phyloP scores from a whole-genome alignment of 2,113 vertebrate species.

The Podarcis muralis region DNA sequence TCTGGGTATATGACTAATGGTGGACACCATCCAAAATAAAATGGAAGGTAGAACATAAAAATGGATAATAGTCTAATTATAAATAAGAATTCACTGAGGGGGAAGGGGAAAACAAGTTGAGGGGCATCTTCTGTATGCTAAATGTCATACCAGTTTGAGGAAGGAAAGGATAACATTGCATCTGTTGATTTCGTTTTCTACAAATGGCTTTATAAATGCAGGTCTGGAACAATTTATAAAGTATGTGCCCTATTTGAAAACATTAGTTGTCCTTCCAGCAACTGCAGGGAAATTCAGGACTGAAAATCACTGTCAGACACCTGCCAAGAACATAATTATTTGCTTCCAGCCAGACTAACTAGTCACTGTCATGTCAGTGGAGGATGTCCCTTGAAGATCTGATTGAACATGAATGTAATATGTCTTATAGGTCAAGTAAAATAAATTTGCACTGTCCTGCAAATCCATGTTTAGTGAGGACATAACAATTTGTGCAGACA shows the following conservation, averaged over 20 bases:
- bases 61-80: neutral
- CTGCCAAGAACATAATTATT: neutral
- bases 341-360: constrained; percentile 21
- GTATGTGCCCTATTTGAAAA: neutral
- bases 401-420: constrained; percentile 23
- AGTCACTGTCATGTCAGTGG: constrained; percentile 31
- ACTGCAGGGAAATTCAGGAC: neutral
- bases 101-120: neutral
- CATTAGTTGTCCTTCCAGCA: neutral
- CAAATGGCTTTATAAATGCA: neutral
- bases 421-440: constrained; percentile 22
- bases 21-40: neutral
- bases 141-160: neutral
- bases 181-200: neutral
- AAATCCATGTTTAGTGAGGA: neutral
- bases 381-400: constrained; percentile 30
- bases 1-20: too few relatives aligned
- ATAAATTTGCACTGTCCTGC: neutral
- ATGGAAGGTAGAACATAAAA: neutral
- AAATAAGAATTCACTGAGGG: neutral
- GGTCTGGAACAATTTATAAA: neutral
- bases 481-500: neutral
- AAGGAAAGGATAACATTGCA: neutral
- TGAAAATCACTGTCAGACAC: constrained; percentile 20
- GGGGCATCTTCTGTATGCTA: neutral